Conservation (phyloP, 2,113 vertebrate genomes). For the Edolisoma coerulescens region DNA sequence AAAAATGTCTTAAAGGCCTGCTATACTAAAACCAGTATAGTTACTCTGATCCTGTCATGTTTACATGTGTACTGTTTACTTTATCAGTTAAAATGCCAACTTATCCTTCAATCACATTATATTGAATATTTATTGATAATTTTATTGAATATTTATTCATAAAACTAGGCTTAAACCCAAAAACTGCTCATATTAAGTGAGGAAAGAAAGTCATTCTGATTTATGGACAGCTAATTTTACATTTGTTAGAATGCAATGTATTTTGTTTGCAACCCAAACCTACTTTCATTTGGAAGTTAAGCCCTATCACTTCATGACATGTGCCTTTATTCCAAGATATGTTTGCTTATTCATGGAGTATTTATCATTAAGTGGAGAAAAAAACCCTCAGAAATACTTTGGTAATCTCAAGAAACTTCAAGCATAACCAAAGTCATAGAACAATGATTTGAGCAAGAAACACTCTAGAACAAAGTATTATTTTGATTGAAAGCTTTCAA, state of each 20-base stretch:
- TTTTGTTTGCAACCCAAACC: background rate
- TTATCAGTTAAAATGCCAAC: background rate
- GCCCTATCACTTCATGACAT: background rate
- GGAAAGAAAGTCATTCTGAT: background rate
- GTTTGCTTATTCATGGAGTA: background rate
- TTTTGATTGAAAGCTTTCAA: background rate
- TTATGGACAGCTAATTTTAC: background rate
- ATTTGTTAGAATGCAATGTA: fast-evolving
- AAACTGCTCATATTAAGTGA: background rate
- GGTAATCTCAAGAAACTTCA: background rate
- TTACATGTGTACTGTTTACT: background rate
- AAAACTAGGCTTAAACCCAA: background rate
- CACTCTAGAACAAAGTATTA: background rate
- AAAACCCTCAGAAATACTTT: background rate
- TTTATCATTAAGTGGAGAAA: background rate
- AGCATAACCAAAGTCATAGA: background rate
- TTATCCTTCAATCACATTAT: background rate
- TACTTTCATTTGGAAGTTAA: background rate
- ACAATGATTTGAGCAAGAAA: background rate
- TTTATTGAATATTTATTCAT: background rate
- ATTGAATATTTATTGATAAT: background rate
- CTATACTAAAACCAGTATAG: background rate
- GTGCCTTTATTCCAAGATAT: background rate
- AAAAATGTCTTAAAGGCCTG: background rate
- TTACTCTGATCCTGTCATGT: background rate